These are phyloP conservation scores for Rousettus leschenaultii DNA, from an alignment of 2,113 vertebrate genomes.

Conservation along the genomic window DNA sequence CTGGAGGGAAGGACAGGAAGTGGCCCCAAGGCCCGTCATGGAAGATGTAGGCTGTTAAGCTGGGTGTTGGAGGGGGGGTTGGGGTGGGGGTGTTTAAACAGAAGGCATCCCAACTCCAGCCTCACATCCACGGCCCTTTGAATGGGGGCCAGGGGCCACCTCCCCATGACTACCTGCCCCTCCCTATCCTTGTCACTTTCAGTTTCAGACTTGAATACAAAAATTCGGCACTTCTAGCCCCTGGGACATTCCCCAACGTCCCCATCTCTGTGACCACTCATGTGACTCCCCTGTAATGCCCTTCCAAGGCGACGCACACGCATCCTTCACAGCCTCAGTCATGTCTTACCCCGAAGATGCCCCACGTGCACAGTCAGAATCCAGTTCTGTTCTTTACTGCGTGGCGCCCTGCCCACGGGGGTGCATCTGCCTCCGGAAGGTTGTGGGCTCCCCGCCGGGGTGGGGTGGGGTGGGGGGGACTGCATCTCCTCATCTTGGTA, in stretches of 20 bases:
- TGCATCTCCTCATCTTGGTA: rapidly evolving
- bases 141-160: not conserved
- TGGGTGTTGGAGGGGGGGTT: not conserved
- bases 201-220: not conserved
- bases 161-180: rapidly evolving
- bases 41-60: not conserved
- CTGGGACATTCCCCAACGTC: rapidly evolving
- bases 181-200: not conserved
- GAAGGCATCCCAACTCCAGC: not conserved
- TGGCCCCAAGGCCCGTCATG: not conserved
- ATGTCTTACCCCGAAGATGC: not conserved
- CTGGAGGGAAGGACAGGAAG: too few relatives aligned
- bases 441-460: not conserved
- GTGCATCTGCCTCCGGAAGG: not conserved
- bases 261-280: not conserved
- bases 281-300: too few relatives aligned
- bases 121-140: not conserved
- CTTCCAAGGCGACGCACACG: not conserved
- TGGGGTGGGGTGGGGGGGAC: not conserved
- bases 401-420: rapidly evolving
- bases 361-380: not conserved
- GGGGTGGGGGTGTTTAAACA: not conserved
- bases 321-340: not conserved
- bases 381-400: not conserved
- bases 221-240: not conserved